Evolutionary conservation across 2,113 vertebrate genomes (phyloP).

Genomic region (Trogon surrucura): DNA sequence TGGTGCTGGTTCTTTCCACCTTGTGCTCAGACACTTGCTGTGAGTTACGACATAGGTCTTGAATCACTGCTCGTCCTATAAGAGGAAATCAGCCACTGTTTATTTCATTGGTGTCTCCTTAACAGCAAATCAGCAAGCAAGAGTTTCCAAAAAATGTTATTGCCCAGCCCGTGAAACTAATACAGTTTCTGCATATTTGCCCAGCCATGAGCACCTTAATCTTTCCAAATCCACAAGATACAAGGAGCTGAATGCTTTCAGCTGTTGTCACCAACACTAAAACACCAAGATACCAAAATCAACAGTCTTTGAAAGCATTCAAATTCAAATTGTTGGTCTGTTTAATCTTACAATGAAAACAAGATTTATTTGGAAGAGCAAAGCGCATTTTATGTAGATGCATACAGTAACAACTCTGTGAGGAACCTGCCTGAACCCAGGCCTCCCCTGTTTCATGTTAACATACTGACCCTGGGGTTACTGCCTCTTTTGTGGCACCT

Average conservation of each 20-base stretch:
- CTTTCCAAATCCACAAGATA: background rate
- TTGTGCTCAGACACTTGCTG: no score
- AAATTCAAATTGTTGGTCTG: background rate
- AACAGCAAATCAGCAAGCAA: background rate
- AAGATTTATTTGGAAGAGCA: background rate
- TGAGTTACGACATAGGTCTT: rapidly evolving
- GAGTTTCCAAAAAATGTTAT: background rate
- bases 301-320: background rate
- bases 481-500: background rate
- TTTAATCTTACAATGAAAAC: background rate
- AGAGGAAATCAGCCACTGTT: background rate
- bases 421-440: background rate
- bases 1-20: constrained; percentile 37
- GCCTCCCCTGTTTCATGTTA: background rate
- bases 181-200: background rate
- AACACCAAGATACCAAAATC: background rate
- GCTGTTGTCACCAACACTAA: background rate
- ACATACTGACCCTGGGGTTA: background rate
- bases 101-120: background rate
- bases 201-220: background rate
- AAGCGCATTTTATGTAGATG: background rate
- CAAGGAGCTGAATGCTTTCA: background rate
- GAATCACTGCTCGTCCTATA: rapidly evolving
- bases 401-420: background rate
- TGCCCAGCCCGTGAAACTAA: background rate